phyloP scores from a whole-genome alignment of 1,140 invertebrate genomes.

The Odontomachus brunneus region DNA sequence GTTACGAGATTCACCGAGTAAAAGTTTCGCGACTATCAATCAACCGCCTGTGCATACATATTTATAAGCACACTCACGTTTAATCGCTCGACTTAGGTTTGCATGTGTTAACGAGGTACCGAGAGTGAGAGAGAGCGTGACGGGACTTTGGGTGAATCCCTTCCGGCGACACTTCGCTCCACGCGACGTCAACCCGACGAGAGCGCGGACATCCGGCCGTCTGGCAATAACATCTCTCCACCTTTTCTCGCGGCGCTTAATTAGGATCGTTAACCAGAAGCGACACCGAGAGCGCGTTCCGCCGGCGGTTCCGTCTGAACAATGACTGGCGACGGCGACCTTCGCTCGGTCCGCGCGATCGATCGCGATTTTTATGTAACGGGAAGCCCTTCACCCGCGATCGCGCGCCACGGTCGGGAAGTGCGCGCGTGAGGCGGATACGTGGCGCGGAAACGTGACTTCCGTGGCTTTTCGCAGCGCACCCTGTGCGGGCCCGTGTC shows the following conservation, averaged over 20 bases:
- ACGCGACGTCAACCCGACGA: background rate
- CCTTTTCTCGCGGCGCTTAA: background rate
- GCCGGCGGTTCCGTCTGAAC: conserved; percentile 23
- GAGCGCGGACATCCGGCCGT: conserved; percentile 2
- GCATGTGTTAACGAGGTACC: background rate
- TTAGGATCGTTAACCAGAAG: conserved; percentile 7
- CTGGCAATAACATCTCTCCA: background rate
- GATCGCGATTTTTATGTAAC: conserved; percentile 44
- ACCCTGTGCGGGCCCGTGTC: conserved; percentile 50
- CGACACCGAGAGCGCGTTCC: background rate
- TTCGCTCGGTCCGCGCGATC: conserved; percentile 53
- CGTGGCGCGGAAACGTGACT: background rate
- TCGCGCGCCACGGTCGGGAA: no score
- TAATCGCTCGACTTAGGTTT: background rate
- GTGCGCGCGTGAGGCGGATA: conserved; percentile 21
- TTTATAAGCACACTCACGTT: background rate
- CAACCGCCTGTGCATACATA: no score
- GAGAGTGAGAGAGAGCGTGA: background rate
- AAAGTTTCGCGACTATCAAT: no score
- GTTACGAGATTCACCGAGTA: no score
- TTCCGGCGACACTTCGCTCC: conserved; percentile 4
- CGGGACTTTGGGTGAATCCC: background rate
- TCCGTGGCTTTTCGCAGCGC: background rate
- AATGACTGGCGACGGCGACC: conserved; percentile 51
- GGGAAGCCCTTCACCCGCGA: conserved; percentile 58